Evolutionary conservation across 2,888 invertebrate genomes (phyloP).

Genomic region (Cantharis rufa): DNA sequence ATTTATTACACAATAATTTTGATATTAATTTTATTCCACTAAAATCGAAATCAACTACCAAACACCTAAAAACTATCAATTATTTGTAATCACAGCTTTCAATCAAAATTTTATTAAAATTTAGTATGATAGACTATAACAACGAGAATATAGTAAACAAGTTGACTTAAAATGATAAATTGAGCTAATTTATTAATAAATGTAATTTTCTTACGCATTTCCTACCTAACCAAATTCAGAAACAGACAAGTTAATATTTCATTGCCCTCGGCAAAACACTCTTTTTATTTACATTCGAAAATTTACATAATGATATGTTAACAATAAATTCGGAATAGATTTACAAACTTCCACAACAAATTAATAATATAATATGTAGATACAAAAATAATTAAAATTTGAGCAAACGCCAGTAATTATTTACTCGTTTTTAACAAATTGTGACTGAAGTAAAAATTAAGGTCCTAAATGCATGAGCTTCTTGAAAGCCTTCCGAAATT

Average conservation of each 20-base stretch:
- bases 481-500: slow-evolving; percentile 97
- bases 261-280: not conserved
- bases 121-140: not conserved
- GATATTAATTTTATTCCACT: slow-evolving; percentile 8
- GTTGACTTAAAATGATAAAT: not conserved
- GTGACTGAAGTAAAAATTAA: slow-evolving; percentile 10
- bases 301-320: slow-evolving; percentile 48
- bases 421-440: not conserved
- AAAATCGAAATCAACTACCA: slow-evolving; percentile 7
- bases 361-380: too few species aligned
- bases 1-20: not conserved
- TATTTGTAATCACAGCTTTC: slow-evolving; percentile 29
- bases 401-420: slow-evolving; percentile 17
- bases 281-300: slow-evolving; percentile 20
- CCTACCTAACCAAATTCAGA: not conserved
- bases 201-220: not conserved
- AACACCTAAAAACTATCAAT: slow-evolving; percentile 25
- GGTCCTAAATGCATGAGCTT: slow-evolving; percentile 78
- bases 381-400: slow-evolving; percentile 3
- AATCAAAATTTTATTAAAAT: slow-evolving; percentile 24
- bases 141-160: not conserved
- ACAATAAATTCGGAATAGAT: slow-evolving; percentile 49
- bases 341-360: not conserved
- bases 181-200: not conserved
- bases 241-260: not conserved